These are phyloP conservation scores for Chaetodon auriga DNA, from an alignment of 2,113 vertebrate species.

Conservation along the genomic window DNA sequence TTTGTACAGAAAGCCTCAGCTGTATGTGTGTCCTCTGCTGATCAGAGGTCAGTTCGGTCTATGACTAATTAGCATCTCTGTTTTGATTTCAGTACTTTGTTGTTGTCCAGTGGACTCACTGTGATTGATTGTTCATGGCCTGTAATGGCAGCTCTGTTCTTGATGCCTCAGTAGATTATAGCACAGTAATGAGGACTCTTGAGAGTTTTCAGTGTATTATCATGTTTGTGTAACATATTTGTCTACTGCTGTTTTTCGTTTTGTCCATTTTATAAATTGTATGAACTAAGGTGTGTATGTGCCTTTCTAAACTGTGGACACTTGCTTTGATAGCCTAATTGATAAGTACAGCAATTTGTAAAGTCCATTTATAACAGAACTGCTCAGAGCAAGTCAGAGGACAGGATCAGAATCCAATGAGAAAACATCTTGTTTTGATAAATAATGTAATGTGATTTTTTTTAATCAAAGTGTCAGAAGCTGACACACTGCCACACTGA, in stretches of 20 bases:
- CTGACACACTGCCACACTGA: too few species aligned
- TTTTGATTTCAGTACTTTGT: constrained; percentile 20
- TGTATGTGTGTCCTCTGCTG: neutral
- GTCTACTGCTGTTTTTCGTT: constrained; percentile 6
- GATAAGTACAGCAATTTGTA: constrained; percentile 5
- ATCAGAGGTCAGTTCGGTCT: constrained; percentile 9
- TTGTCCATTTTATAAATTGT: constrained; percentile 43
- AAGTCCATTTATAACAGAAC: neutral
- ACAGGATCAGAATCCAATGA: constrained; percentile 35
- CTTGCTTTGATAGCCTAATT: constrained; percentile 5
- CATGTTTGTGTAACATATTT: constrained; percentile 37
- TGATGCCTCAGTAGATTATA: constrained; percentile 13
- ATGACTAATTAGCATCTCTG: constrained; percentile 11
- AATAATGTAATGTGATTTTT: too few species aligned
- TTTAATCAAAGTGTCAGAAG: too few species aligned
- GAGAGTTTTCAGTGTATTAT: constrained; percentile 47
- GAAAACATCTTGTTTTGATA: too few species aligned
- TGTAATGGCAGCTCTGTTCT: constrained; percentile 34
- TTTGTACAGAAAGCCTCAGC: constrained; percentile 42
- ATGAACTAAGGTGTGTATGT: constrained; percentile 25
- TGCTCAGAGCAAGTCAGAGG: constrained; percentile 67
- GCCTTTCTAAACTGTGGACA: constrained; percentile 49
- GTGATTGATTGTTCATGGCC: constrained; percentile 31
- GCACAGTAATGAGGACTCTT: constrained; percentile 10
- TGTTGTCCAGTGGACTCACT: constrained; percentile 8